These are phyloP conservation scores for Labroides dimidiatus DNA, from an alignment of 2,797 vertebrate species.

Conservation along the genomic window DNA sequence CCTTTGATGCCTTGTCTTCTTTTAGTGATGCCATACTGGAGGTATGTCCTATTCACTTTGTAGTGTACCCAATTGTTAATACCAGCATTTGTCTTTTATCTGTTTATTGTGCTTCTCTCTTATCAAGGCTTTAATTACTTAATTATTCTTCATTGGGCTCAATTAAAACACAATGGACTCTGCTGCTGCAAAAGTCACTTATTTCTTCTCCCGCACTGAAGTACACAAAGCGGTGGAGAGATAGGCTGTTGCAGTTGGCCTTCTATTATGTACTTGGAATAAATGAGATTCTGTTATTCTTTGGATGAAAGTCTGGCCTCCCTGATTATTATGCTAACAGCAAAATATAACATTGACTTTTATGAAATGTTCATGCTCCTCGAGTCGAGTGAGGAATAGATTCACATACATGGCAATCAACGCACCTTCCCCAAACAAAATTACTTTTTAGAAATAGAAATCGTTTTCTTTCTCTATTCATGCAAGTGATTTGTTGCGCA, in stretches of 20 bases:
- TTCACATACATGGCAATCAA: conserved; percentile 88
- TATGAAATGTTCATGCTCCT: conserved; percentile 81
- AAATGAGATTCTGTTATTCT: conserved; percentile 80
- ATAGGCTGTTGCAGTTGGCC: conserved; percentile 67
- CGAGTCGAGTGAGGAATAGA: conserved; percentile 81
- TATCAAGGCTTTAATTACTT: conserved; percentile 86
- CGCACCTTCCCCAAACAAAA: conserved; percentile 85
- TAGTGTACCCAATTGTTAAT: conserved; percentile 68
- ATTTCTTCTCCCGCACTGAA: conserved; percentile 63
- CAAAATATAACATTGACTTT: conserved; percentile 84
- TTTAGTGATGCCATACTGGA: conserved; percentile 54
- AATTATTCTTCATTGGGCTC: conserved; percentile 88
- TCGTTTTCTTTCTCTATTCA: conserved; percentile 89
- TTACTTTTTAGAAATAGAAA: conserved; percentile 90
- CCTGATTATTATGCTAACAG: conserved; percentile 86
- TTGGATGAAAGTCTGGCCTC: conserved; percentile 81
- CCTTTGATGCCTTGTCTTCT: conserved; percentile 70
- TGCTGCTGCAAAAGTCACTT: conserved; percentile 75
- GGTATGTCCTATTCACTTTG: conserved; percentile 60
- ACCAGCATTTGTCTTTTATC: conserved; percentile 77
- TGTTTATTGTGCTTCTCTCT: conserved; percentile 78
- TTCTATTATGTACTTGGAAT: conserved; percentile 78
- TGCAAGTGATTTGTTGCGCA: conserved; percentile 90
- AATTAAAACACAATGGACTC: conserved; percentile 83
- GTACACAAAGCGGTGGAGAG: conserved; percentile 66